Base-by-base conservation (phyloP, 2,113 vertebrate species). In the Otus sunia region DNA sequence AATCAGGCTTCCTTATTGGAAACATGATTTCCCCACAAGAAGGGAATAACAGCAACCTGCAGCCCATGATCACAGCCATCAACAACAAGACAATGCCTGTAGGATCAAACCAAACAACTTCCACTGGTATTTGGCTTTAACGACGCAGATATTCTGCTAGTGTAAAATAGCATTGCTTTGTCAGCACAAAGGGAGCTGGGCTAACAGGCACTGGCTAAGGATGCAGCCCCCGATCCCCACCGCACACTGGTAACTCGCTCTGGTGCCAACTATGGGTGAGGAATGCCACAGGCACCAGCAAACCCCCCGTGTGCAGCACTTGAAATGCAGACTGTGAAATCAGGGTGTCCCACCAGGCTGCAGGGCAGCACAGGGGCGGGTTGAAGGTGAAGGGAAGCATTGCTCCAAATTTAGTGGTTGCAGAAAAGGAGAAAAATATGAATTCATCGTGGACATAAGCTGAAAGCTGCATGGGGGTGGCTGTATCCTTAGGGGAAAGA, bases 171-270 rank as follows among this genome's bases (percentile, higher is more conserved):
- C 49, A 47, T 39, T 41, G 1, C 68, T 71, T 26, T 15, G 30
- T 5, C 26, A 15, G 56, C 0, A 1, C 2, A 0, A 10, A 47
- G 25, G 37, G 53, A n/a, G n/a, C 10, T 77, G 3, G 0, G 73
- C 41, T 10, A 15, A 26, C 2, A 2, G 5, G 29, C 26, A 2
- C 14, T 6, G 22, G 32, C 11, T 25, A 9, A 43, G 56, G 68
- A 30, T 7, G 16, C 29, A 18, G 63, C 19, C 52, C 67, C 25
- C 8, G 2, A 13, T 34, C 36, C 53, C 47, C 55, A 47, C 3
- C 6, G 1, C 37, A 3, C 34, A 29, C 37, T 30, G 23, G 55
- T 13, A 34, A 56, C 20, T 1, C 2, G 15, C 32, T 75, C 69
- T 47, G 5, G 1, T 1, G 7, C 7, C 60, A 37, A 11, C 5